Base-by-base conservation (phyloP, 2,113 vertebrate species). In the Corydoras maculifer region DNA sequence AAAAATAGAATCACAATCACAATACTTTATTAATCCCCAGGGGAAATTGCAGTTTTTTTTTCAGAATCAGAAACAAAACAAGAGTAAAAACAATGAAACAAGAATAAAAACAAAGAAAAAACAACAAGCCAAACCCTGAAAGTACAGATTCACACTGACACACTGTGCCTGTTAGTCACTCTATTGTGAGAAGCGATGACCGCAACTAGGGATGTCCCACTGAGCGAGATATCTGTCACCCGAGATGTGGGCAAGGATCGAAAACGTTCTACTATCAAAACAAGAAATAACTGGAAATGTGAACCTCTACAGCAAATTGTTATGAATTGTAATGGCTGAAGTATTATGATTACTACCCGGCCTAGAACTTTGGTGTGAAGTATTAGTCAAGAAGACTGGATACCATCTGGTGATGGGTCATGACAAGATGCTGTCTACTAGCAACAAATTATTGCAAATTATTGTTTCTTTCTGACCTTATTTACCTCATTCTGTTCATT, bases 61-160 rank as follows among this genome's bases (percentile, higher is more conserved):
- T 25, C 18, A 25, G 18, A 25, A 25, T 25, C 2, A 25, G 18
- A 25, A 25, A 25, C 18, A 25, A 25, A 25, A 25, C 18, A 25
- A 25, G 18, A 25, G 18, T 25, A 25, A 25, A 25, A 25, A 25
- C 18, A 25, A 25, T 25, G 2, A 25, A 25, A 25, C 18, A 25
- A 25, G 18, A 25, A 25, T 25, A 25, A 25, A 25, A 25, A 25
- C 18, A 25, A 25, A 25, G 18, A 25, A 25, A 25, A 25, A 25
- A 25, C 18, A 25, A 71, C 68, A 76, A 71, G 61, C 63, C 63
- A 71, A 49, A 14, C 58, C 62, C 63, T 15, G 18, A 62, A 72
- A 72, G 73, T 72, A 78, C 77, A 75, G 65, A 72, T 78, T 78
- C 77, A 69, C 77, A 78, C 65, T 75, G 60, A 75, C 77, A 69